Conservation (phyloP, 1,140 invertebrate genomes). For the Rhyzopertha dominica region DNA sequence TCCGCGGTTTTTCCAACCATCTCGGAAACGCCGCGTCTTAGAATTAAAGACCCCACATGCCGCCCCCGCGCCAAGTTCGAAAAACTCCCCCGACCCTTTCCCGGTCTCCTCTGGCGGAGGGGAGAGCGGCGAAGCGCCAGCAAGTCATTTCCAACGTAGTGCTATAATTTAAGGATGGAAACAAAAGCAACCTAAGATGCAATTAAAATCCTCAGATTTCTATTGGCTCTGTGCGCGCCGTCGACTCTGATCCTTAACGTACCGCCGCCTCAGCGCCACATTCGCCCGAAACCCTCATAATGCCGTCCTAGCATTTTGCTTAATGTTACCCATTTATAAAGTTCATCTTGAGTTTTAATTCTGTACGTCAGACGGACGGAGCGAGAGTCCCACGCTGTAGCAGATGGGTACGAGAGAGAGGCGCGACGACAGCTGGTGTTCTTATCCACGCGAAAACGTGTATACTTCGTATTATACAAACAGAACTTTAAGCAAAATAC, state of each 20-base stretch:
- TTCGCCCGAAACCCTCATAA: constrained; percentile 18
- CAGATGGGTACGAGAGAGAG: constrained; percentile 1
- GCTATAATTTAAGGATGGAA: constrained; percentile 37
- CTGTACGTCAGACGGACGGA: constrained; percentile 16
- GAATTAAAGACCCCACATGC: no score
- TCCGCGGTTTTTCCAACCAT: no score
- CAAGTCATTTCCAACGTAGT: no score
- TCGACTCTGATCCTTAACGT: constrained; percentile 23
- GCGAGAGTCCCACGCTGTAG: constrained; percentile 5
- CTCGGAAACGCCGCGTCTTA: no score
- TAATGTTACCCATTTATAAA: constrained; percentile 38
- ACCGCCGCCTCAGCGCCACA: constrained; percentile 36
- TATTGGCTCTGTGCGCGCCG: constrained; percentile 29
- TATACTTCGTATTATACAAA: constrained; percentile 36
- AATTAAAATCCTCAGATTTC: constrained; percentile 44
- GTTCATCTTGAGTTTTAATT: constrained; percentile 28
- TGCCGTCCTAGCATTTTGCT: constrained; percentile 32
- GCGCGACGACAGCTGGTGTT: constrained; percentile 9
- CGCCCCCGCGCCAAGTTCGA: no score
- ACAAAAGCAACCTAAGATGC: constrained; percentile 44
- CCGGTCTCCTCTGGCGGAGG: no score
- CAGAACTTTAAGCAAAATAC: constrained; percentile 38
- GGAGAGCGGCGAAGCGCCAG: no score
- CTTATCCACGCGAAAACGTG: constrained; percentile 23
- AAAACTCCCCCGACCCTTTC: no score